Evolutionary conservation across 2,888 invertebrate genomes (phyloP), one percentile per base, ranked within the genome.

Genomic region (Ophioninae sp.): DNA sequence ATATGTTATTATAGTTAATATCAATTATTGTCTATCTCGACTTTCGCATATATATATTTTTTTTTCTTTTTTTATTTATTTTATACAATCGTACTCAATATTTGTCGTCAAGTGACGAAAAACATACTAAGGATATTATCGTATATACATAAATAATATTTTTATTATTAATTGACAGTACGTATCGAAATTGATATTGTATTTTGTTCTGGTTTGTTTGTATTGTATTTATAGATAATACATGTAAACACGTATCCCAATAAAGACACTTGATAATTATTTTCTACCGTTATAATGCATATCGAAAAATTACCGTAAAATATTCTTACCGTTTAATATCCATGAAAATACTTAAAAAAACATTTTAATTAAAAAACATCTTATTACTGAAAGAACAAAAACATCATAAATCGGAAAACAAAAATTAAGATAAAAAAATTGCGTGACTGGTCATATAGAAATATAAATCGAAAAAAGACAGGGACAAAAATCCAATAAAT

Each of bases 1-100:
- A 73, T 74, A 67, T 73, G 83, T 80, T 76, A 83, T 80, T 61
- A 79, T 10, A 59, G 65, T 74, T 61, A 44, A 77, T 80, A 69
- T 63, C 65, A 77, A 58, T 71, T 77, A 44, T 76, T 59, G 23
- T 71, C 65, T 71, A 6, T 41, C 41, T 81, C 23, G 64, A 22
- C 22, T 63, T 69, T 72, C 44, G 39, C 37, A 61, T 59, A 68
- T 22, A 23, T 39, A 10, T 44, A 8, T 7, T 1, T 44, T 9
- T 44, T 1, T 44, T 9, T 44, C 3, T n/a, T n/a, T n/a, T n/a
- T n/a, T n/a, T 17, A 1, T 10, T 13, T 44, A 2, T 44, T 44
- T 44, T 17, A 44, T 13, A 13, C 13, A 44, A 13, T 44, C 13
- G 13, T 44, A 13, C 44, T 44, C 13, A 13, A 59, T 20, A 59